Conservation (phyloP, 1,140 invertebrate genomes). For the Archivesica marissinica region DNA sequence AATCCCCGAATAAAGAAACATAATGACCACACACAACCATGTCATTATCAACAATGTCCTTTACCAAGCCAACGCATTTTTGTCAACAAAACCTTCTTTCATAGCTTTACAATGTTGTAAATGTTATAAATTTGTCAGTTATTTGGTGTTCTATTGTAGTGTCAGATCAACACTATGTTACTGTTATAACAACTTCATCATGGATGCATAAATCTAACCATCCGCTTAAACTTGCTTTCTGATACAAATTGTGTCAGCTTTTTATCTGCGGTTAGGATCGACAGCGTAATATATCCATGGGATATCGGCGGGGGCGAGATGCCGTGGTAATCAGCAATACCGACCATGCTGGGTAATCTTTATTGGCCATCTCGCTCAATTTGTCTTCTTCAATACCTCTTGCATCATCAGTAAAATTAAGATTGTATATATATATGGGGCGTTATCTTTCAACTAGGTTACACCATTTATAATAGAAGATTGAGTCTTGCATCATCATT, state of each 20-base stretch:
- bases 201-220: conserved; percentile 4
- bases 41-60: conserved; percentile 3
- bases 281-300: neutral
- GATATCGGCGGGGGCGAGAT: neutral
- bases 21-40: conserved; percentile 20
- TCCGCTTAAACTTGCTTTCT: neutral
- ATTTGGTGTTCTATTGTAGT: neutral
- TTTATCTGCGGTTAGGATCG: neutral
- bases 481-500: neutral
- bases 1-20: neutral
- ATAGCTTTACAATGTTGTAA: neutral
- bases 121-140: conserved; percentile 30
- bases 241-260: neutral
- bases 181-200: conserved; percentile 33
- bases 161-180: conserved; percentile 9
- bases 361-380: neutral
- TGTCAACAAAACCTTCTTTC: conserved; percentile 21
- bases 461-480: too few relatives aligned
- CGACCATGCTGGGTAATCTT: neutral
- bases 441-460: neutral
- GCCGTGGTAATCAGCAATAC: neutral
- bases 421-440: too few relatives aligned
- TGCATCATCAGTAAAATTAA: neutral
- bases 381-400: neutral
- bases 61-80: conserved; percentile 15